These are phyloP conservation scores for Drosophila phalerata DNA, from an alignment of 2,888 invertebrate species.

Conservation along the genomic window DNA sequence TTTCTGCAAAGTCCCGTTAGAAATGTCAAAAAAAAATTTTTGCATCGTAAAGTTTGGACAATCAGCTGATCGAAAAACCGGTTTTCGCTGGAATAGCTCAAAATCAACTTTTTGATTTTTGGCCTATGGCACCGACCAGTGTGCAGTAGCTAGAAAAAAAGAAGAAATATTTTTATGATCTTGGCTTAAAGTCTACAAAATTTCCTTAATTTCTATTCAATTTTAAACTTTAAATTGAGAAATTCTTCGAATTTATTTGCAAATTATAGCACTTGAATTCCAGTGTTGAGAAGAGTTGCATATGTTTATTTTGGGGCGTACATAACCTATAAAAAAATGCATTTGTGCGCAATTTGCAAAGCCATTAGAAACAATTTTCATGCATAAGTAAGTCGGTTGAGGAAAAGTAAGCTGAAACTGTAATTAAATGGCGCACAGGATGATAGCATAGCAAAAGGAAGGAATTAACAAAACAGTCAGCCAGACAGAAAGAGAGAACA, in stretches of 20 bases:
- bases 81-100: too few species aligned
- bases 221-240: not conserved
- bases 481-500: constrained; percentile 23
- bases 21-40: too few species aligned
- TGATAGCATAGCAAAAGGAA: constrained; percentile 39
- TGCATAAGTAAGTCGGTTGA: constrained; percentile 61
- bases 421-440: constrained; percentile 66
- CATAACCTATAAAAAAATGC: constrained; percentile 19
- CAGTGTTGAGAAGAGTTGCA: constrained; percentile 15
- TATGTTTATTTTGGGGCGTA: constrained; percentile 12
- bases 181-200: not conserved
- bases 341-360: constrained; percentile 57
- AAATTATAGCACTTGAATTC: not conserved
- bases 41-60: too few species aligned
- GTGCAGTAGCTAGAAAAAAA: too few species aligned
- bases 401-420: constrained; percentile 53
- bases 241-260: not conserved
- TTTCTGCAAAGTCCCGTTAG: too few species aligned
- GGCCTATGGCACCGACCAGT: too few species aligned
- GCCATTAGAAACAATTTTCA: constrained; percentile 67
- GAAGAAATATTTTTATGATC: not conserved
- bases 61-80: too few species aligned
- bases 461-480: constrained; percentile 29
- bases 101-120: too few species aligned
- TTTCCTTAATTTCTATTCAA: not conserved